Evolutionary conservation across 2,113 vertebrate species (phyloP).

Genomic region (Oxyura jamaicensis): DNA sequence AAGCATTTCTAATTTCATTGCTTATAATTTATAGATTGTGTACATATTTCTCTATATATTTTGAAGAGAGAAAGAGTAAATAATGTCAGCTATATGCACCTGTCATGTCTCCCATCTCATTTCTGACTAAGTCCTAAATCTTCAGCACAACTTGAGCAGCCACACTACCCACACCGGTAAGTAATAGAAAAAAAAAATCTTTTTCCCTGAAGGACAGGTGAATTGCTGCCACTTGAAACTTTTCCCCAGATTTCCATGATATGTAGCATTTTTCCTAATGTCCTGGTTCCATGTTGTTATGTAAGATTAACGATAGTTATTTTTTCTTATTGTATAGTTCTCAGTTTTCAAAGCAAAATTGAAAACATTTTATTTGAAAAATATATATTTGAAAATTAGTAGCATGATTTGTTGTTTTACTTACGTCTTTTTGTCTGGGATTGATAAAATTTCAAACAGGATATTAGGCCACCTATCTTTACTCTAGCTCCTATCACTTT

Average conservation of each 20-base stretch:
- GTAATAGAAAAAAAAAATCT: background rate
- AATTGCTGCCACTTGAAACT: background rate
- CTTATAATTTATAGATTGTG: rapidly evolving
- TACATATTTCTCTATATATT: background rate
- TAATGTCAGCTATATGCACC: background rate
- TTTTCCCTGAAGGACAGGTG: background rate
- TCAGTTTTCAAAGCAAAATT: background rate
- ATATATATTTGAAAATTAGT: no score
- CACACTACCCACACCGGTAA: background rate
- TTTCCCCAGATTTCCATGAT: background rate
- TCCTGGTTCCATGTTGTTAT: background rate
- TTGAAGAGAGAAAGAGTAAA: background rate
- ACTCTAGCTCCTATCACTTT: background rate
- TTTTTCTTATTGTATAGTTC: background rate
- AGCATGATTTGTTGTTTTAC: background rate
- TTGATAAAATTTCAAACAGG: background rate
- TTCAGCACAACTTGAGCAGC: background rate
- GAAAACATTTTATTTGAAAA: background rate
- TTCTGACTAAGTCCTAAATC: background rate
- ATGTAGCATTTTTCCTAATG: background rate
- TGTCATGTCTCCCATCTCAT: background rate
- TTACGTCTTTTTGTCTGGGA: background rate
- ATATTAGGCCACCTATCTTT: background rate
- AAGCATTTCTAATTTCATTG: background rate
- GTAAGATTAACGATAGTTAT: background rate